These are phyloP conservation scores for Tringa solitaria DNA, from an alignment of 2,113 vertebrate genomes.

Conservation along the genomic window DNA sequence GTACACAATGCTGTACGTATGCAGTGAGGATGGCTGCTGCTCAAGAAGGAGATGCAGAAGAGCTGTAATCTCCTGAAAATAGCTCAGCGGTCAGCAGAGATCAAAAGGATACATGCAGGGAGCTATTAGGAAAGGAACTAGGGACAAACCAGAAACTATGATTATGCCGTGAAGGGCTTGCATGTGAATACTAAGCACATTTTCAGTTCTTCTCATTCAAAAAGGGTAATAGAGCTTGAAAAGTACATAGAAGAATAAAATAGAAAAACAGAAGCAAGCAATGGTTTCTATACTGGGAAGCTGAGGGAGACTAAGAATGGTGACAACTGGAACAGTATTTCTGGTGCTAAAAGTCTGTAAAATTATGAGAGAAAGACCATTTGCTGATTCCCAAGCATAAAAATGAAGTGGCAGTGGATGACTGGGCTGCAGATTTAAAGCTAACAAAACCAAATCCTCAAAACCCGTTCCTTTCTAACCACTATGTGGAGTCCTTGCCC, in stretches of 20 bases:
- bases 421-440: not conserved
- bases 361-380: not conserved
- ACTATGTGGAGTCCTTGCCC: not conserved
- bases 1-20: not conserved
- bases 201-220: not conserved
- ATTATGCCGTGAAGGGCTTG: not conserved
- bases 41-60: not conserved
- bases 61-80: not conserved
- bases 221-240: not conserved
- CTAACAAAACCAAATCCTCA: not conserved
- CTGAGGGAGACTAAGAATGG: not conserved
- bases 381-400: not conserved
- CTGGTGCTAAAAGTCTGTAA: not conserved
- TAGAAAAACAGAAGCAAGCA: not conserved
- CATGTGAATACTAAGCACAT: not conserved
- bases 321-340: not conserved
- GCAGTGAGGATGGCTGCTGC: not conserved
- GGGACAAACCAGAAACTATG: not conserved
- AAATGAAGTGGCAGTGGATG: not conserved
- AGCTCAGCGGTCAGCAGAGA: not conserved
- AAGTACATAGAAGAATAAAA: not conserved
- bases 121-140: not conserved
- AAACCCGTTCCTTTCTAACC: not conserved
- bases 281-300: not conserved
- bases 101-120: not conserved